Conservation (phyloP, 2,797 vertebrate species). For the Pseudochirops corinnae region DNA sequence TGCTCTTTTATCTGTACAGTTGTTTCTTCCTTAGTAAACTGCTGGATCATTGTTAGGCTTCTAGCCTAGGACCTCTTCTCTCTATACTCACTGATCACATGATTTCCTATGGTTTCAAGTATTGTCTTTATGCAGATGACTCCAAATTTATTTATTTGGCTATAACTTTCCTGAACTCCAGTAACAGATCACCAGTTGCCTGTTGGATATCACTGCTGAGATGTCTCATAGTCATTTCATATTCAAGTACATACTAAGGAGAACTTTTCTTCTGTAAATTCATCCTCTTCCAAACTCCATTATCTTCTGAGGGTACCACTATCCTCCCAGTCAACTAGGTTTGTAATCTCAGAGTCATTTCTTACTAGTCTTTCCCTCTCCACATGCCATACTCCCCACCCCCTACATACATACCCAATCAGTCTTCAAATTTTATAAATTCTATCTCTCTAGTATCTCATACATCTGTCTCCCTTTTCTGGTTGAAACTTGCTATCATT, state of each 20-base stretch:
- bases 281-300: background rate
- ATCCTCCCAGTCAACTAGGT: background rate
- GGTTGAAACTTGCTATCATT: background rate
- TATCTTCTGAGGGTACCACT: background rate
- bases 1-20: background rate
- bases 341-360: background rate
- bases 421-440: background rate
- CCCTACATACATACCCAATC: background rate
- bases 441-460: background rate
- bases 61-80: background rate
- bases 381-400: too few species aligned
- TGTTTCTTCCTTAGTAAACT: background rate
- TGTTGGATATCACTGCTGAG: background rate
- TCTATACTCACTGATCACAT: background rate
- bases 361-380: background rate
- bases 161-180: background rate
- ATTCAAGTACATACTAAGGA: background rate
- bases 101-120: background rate
- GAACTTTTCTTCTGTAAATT: background rate
- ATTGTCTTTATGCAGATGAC: background rate
- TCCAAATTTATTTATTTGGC: background rate
- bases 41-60: background rate
- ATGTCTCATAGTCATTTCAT: background rate
- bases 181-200: background rate
- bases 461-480: background rate